These are phyloP conservation scores for Teleopsis dalmanni DNA, from an alignment of 1,140 invertebrate genomes.

Conservation along the genomic window DNA sequence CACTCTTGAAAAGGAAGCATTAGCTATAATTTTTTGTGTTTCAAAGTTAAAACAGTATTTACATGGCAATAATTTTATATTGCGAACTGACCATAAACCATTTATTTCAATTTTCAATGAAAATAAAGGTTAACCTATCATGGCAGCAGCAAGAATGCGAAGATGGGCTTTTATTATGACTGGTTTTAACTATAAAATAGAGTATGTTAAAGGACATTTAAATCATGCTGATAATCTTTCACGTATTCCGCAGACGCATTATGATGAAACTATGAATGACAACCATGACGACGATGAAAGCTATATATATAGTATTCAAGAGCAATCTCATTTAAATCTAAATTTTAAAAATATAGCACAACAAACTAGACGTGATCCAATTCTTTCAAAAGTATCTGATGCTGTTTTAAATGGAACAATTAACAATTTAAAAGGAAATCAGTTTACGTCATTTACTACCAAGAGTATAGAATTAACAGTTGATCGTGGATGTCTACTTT, in stretches of 20 bases:
- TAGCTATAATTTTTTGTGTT: constrained; percentile 48
- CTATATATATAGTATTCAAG: constrained; percentile 3
- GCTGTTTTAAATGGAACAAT: constrained; percentile 6
- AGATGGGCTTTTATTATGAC: constrained; percentile 34
- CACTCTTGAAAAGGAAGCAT: constrained; percentile 50
- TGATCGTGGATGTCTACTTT: constrained; percentile 17
- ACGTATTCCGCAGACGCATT: constrained; percentile 7
- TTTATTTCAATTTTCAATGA: constrained; percentile 44
- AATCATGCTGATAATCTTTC: constrained; percentile 11
- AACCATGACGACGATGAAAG: neutral
- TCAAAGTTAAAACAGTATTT: constrained; percentile 51
- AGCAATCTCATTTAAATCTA: neutral
- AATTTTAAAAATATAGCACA: constrained; percentile 7
- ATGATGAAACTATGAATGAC: neutral
- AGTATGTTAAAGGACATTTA: constrained; percentile 19
- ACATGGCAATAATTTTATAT: constrained; percentile 46
- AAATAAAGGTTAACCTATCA: constrained; percentile 28
- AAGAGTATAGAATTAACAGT: constrained; percentile 17
- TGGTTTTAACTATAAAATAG: constrained; percentile 37
- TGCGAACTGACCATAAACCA: constrained; percentile 48
- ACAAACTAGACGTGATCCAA: constrained; percentile 11
- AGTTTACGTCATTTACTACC: constrained; percentile 13
- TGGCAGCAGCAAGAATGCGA: constrained; percentile 31
- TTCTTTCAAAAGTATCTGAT: constrained; percentile 10
- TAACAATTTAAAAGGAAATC: neutral